Evolutionary conservation across 2,797 vertebrate genomes (phyloP), one percentile per base, ranked within the genome.

Genomic region (Scarus forsteni): DNA sequence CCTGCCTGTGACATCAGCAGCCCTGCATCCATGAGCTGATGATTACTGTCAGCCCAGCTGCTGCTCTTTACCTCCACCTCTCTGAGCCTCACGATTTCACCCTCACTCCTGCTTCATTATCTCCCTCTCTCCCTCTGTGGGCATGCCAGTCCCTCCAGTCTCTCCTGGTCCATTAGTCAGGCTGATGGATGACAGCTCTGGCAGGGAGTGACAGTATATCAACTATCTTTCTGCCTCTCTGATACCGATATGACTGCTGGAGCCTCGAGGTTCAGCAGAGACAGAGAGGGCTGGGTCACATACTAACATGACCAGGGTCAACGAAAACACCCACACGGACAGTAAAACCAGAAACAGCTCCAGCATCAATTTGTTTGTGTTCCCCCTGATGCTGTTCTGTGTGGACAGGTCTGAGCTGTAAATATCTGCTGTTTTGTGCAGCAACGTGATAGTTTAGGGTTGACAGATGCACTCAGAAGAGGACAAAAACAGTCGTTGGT

Each of bases 141-240:
- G 58, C 46, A 18, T 62, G 56, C 52, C 36, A 58, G 57, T 79
- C 67, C 66, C 64, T 81, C 79, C 72, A 43, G 68, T 79, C 68
- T 53, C 71, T 77, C 71, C 68, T 53, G 84, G 38, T 84, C 86
- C 79, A 91, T 91, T 90, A 89, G 85, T 81, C 66, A 40, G 73
- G 48, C 67, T 90, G 88, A 92, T 88, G 75, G 86, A 92, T 86
- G 88, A 79, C 82, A 67, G 72, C 12, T 57, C 57, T 75, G 77
- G 73, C 71, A 73, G 71, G 52, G 67, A 78, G 62, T 70, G 85
- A 82, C 84, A 89, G 74, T 43, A 64, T 69, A 84, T 83, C 81
- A 86, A 79, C 76, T 69, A 56, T 77, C 77, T 60, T 34, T 55
- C 77, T 67, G 72, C 70, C 64, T 65, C 73, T 74, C 44, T 80